phyloP scores from a whole-genome alignment of 2,113 vertebrate species.

The Engraulis encrasicolus region DNA sequence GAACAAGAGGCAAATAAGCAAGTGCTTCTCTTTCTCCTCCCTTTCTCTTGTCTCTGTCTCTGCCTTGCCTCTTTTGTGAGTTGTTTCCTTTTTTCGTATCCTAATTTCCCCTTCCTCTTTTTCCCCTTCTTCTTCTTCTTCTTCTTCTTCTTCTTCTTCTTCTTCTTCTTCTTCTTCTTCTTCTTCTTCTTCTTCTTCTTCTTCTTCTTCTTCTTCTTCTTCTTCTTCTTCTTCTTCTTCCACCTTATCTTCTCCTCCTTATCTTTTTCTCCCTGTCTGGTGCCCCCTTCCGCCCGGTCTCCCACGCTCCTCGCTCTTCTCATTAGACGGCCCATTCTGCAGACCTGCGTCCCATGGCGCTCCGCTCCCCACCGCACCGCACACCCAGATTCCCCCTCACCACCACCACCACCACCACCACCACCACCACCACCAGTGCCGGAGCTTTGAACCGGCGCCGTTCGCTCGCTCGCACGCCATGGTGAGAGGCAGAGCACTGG shows the following conservation, averaged over 20 bases:
- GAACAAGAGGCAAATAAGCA: too few relatives aligned
- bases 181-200: constrained; percentile 14
- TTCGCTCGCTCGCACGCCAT: too few relatives aligned
- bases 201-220: neutral
- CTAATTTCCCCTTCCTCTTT: too few relatives aligned
- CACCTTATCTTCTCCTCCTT: constrained; percentile 26
- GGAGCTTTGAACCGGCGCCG: constrained; percentile 2
- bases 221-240: constrained; percentile 12
- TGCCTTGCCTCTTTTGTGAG: too few relatives aligned
- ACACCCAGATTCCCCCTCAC: neutral
- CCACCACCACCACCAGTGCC: neutral
- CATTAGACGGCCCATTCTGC: constrained; percentile 35
- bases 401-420: neutral
- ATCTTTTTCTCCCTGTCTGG: constrained; percentile 14
- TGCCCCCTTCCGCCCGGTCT: constrained; percentile 38
- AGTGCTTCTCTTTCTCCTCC: too few relatives aligned
- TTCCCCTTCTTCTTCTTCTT: constrained; percentile 5
- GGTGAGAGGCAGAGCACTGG: constrained; percentile 5
- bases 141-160: too few relatives aligned
- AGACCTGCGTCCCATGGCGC: constrained; percentile 6
- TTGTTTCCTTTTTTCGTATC: neutral
- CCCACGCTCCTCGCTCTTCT: constrained; percentile 36
- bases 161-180: too few relatives aligned
- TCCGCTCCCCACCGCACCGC: too few relatives aligned
- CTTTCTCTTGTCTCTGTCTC: too few relatives aligned